Evolutionary conservation across 2,888 invertebrate genomes (phyloP), one percentile per base, ranked within the genome.

Genomic region (Tenthredo notha): DNA sequence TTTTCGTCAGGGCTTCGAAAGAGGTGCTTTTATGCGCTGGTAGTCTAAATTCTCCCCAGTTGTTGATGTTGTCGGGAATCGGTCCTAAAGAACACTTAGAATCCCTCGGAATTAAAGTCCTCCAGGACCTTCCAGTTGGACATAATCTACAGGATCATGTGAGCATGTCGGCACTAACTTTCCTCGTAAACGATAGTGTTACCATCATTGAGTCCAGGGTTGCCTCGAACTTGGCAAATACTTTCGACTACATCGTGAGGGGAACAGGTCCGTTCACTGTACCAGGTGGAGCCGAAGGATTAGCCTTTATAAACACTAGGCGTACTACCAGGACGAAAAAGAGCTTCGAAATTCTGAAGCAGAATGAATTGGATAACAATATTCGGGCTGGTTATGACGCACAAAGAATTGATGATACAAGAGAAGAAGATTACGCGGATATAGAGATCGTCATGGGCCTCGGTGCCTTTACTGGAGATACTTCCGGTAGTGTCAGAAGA

Each of bases 21-120:
- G 97, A 93, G 95, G 98, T 0, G 95, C 98, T 84, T 93, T 98
- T 43, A 95, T 97, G 9, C 97, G 97, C 0, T 98, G 98, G 87
- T 3, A 94, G 97, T 0, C 96, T 98, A 43, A 97, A 97, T 88
- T 97, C 97, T 1, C 98, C 98, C 0, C 98, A 98, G 91, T 92
- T 98, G 4, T 93, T 98, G 74, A 97, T 98, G 97, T 92, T 98
- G 18, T 98, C 98, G 0, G 98, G 98, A 15, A 94, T 98, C 43
- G 97, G 97, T 0, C 97, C 97, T 0, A 93, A 91, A 47, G 94
- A 95, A 0, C 95, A 97, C 90, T 93, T 97, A 6, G 89, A 93
- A 29, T 93, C 95, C 50, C 90, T 95, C 9, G 94, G 94, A 3
- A 96, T 98, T 83, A 92, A 94, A 0, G 94, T 96, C 1, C 90